Evolutionary conservation across 2,113 vertebrate species (phyloP).

Genomic region (Aldabrachelys gigantea): DNA sequence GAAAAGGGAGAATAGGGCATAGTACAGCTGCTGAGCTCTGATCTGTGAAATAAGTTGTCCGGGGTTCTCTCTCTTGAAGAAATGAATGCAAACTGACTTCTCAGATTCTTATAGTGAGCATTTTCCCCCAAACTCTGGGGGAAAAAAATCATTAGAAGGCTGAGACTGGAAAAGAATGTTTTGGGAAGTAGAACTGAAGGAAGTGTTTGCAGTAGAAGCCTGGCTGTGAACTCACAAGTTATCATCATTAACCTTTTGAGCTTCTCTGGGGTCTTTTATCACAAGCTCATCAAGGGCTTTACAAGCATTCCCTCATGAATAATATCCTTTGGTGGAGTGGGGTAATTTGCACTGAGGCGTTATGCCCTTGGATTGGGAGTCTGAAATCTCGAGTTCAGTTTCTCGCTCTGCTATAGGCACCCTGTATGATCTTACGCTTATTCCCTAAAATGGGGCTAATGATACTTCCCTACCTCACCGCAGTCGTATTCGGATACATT

Average conservation of each 20-base stretch:
- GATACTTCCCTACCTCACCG: not conserved
- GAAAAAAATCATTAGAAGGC: not conserved
- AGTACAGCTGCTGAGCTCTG: not conserved
- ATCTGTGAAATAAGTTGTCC: not conserved
- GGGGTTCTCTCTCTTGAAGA: not conserved
- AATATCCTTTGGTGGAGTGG: fast-evolving
- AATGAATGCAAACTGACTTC: not conserved
- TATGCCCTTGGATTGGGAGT: not conserved
- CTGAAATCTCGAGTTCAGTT: not conserved
- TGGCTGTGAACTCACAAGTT: conserved; percentile 15
- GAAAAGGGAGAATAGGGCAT: not conserved
- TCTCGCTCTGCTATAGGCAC: not conserved
- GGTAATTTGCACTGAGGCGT: not conserved
- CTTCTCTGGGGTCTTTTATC: not conserved
- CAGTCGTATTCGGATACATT: conserved; percentile 26
- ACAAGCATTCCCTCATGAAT: not conserved
- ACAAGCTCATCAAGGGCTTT: not conserved
- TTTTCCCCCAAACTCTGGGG: not conserved
- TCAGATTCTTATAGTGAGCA: not conserved
- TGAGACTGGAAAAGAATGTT: conserved; percentile 49
- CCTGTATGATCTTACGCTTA: conserved; percentile 34
- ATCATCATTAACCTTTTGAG: not conserved
- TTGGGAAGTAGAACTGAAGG: conserved; percentile 33
- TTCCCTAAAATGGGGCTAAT: not conserved
- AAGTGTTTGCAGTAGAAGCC: not conserved